Evolutionary conservation across 2,797 vertebrate species (phyloP).

Genomic region (Nyctalus aviator): DNA sequence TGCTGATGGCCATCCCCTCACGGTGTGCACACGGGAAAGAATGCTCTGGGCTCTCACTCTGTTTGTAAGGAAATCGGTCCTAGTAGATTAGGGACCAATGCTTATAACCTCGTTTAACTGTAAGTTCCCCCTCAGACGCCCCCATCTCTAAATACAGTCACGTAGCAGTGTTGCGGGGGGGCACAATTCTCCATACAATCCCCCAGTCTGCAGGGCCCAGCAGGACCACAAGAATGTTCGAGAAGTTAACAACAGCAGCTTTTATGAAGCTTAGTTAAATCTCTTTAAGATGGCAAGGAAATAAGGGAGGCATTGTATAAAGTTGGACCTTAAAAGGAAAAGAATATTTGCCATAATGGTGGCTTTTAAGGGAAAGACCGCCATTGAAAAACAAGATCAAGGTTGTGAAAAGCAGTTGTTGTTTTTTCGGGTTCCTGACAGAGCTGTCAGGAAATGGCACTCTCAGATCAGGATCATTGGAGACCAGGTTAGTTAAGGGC

Average conservation of each 20-base stretch:
- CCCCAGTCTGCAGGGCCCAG: neutral
- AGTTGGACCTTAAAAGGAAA: neutral
- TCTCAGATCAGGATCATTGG: neutral
- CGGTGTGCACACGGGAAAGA: neutral
- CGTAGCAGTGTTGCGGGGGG: too few species aligned
- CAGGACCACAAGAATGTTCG: neutral
- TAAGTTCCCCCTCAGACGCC: neutral
- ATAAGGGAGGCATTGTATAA: neutral
- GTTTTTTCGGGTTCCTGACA: neutral
- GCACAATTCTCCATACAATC: neutral
- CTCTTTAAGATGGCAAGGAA: neutral
- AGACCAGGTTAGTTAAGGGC: neutral
- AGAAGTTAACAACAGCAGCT: neutral
- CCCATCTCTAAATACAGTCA: accelerated
- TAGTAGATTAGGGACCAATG: neutral
- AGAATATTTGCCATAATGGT: neutral
- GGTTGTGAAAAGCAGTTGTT: neutral
- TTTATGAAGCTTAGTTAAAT: neutral
- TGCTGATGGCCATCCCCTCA: neutral
- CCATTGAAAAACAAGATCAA: neutral
- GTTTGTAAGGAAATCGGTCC: neutral
- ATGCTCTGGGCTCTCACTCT: neutral
- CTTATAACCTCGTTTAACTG: neutral
- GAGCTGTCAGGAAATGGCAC: neutral
- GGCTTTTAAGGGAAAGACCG: neutral